A percentile compares a stretch with the other conserved stretches of the same genome.
phyloP scores from a whole-genome alignment of 2,113 vertebrate genomes.

The Meles meles region DNA sequence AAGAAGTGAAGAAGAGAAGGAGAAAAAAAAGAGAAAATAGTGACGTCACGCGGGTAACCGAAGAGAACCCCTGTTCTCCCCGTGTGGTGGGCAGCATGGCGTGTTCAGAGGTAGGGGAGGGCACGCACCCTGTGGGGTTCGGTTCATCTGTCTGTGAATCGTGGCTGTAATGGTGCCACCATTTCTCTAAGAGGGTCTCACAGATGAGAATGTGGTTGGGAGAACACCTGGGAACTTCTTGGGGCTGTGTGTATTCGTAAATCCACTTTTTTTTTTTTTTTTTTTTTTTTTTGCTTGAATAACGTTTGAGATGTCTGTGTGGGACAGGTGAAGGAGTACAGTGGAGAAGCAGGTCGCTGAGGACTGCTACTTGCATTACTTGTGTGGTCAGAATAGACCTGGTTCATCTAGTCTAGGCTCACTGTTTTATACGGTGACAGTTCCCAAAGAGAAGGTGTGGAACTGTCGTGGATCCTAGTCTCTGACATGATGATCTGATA shows the following conservation, averaged over 20 bases:
- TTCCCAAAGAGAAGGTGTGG: background rate
- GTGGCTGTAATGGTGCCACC: fast-evolving
- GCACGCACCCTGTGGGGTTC: fast-evolving
- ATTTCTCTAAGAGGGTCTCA: background rate
- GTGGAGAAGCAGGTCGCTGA: background rate
- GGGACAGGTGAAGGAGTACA: fast-evolving
- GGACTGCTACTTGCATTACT: fast-evolving
- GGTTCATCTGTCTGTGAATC: fast-evolving
- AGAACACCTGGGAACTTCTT: background rate
- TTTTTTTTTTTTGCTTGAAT: background rate
- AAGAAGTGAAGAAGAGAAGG: background rate
- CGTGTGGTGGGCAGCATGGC: fast-evolving
- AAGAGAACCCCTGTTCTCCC: background rate
- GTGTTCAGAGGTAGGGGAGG: fast-evolving
- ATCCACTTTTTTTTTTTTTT: no score
- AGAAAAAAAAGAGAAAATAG: background rate
- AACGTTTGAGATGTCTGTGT: background rate
- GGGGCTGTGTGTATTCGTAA: background rate
- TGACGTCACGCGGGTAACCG: background rate
- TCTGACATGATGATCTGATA: background rate
- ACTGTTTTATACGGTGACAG: fast-evolving
- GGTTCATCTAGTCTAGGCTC: background rate
- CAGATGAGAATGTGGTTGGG: background rate
- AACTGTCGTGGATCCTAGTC: background rate
- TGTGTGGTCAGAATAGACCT: background rate